phyloP scores from a whole-genome alignment of 2,797 vertebrate genomes.

The Sebastes dallii region DNA sequence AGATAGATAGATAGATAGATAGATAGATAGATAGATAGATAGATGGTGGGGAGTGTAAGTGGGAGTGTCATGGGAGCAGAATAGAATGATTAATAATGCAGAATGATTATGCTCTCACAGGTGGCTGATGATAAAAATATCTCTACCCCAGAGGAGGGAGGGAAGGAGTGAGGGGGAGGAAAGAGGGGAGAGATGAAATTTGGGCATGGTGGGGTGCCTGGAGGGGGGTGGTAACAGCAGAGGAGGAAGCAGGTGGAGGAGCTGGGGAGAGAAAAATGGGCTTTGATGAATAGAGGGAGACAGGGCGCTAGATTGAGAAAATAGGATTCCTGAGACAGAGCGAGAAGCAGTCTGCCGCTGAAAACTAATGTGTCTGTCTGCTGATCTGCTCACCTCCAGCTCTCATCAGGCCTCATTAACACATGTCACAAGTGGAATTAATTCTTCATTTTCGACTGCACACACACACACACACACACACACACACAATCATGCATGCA shows the following conservation, averaged over 20 bases:
- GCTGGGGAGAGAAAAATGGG: slow-evolving; percentile 54
- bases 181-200: slow-evolving; percentile 14
- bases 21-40: not conserved
- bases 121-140: slow-evolving; percentile 74
- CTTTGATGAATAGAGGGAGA: slow-evolving; percentile 66
- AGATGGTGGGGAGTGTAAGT: not conserved
- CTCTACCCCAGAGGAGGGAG: slow-evolving; percentile 22
- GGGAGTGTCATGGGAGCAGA: slow-evolving; percentile 25
- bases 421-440: slow-evolving; percentile 50
- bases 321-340: slow-evolving; percentile 60
- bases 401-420: slow-evolving; percentile 72
- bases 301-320: slow-evolving; percentile 64
- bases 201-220: not conserved
- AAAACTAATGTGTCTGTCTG: slow-evolving; percentile 69
- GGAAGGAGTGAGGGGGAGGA: not conserved
- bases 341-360: slow-evolving; percentile 50
- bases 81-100: slow-evolving; percentile 71
- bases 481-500: not conserved
- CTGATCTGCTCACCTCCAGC: slow-evolving; percentile 67
- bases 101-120: slow-evolving; percentile 73
- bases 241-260: slow-evolving; percentile 53
- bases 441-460: slow-evolving; percentile 1
- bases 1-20: not conserved
- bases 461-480: not conserved
- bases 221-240: slow-evolving; percentile 1